Conservation (phyloP, 2,113 vertebrate species). For the Pseudorasbora parva region DNA sequence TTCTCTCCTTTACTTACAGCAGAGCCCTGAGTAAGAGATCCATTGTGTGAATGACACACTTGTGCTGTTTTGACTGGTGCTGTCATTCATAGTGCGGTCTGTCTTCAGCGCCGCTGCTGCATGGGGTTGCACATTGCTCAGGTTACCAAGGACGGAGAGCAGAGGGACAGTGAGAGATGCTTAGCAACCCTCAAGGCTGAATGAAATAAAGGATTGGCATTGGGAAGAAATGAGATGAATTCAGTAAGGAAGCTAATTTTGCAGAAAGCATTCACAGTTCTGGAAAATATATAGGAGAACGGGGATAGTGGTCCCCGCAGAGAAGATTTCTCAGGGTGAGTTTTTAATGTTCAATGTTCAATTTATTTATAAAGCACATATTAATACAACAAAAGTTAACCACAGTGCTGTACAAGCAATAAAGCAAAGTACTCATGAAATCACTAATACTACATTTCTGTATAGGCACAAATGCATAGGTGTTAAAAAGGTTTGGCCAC, state of each 20-base stretch:
- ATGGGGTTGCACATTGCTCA: background rate
- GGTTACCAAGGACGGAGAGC: slow-evolving; percentile 47
- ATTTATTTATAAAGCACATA: no score
- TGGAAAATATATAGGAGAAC: background rate
- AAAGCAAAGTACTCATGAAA: no score
- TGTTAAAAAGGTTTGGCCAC: no score
- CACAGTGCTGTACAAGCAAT: no score
- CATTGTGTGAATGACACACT: slow-evolving; percentile 35
- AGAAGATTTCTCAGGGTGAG: background rate
- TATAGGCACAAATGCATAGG: background rate
- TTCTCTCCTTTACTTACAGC: slow-evolving; percentile 42
- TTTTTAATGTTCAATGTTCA: background rate
- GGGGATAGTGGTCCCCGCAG: background rate
- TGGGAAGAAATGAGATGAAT: background rate
- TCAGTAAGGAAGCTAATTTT: background rate
- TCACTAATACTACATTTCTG: no score
- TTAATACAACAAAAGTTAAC: no score
- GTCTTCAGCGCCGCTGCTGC: slow-evolving; percentile 21
- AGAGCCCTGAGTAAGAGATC: slow-evolving; percentile 39
- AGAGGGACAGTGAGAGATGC: slow-evolving; percentile 25
- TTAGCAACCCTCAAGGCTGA: slow-evolving; percentile 3
- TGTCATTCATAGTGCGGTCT: slow-evolving; percentile 43
- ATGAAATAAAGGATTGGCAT: background rate
- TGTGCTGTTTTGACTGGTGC: slow-evolving; percentile 52
- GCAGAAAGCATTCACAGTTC: background rate